Percentiles rank a stretch among this genome's conserved stretches.
phyloP scores from a whole-genome alignment of 2,113 vertebrate genomes.

The Dicerorhinus sumatrensis region DNA sequence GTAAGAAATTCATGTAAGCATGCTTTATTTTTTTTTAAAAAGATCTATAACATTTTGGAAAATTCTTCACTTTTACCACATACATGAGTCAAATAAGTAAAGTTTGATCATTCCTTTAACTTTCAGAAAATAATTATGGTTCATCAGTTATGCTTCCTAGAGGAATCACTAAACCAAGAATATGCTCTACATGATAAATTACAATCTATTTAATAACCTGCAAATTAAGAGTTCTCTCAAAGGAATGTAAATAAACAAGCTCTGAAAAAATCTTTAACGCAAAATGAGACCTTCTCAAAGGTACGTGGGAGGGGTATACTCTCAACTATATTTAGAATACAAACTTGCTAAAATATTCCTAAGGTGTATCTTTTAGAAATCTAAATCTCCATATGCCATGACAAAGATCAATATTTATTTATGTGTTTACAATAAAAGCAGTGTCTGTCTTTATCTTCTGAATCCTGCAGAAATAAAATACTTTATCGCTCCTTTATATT shows the following conservation, averaged over 20 bases:
- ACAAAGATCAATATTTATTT: conserved; percentile 63
- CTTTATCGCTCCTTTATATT: conserved; percentile 52
- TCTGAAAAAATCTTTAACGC: conserved; percentile 5
- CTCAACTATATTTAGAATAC: neutral
- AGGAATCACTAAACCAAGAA: conserved; percentile 17
- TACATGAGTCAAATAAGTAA: neutral
- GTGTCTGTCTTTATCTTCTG: neutral
- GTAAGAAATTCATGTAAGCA: neutral
- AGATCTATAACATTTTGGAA: neutral
- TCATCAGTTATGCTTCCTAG: conserved; percentile 43
- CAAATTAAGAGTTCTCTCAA: conserved; percentile 5
- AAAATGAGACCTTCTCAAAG: neutral
- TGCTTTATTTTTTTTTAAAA: neutral
- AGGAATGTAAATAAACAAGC: conserved; percentile 26
- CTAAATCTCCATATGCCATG: neutral
- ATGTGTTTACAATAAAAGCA: conserved; percentile 29
- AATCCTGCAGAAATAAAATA: neutral
- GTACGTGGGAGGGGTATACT: neutral
- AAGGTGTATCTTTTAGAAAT: neutral
- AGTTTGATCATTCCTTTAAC: neutral
- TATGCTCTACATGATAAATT: neutral
- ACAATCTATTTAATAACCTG: conserved; percentile 17
- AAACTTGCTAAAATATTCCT: conserved; percentile 30
- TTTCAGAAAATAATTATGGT: conserved; percentile 50
- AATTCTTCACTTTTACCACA: neutral